Percentiles rank a stretch among this genome's conserved stretches.
phyloP scores from a whole-genome alignment of 1,140 invertebrate species.

The Aphidius gifuensis region DNA sequence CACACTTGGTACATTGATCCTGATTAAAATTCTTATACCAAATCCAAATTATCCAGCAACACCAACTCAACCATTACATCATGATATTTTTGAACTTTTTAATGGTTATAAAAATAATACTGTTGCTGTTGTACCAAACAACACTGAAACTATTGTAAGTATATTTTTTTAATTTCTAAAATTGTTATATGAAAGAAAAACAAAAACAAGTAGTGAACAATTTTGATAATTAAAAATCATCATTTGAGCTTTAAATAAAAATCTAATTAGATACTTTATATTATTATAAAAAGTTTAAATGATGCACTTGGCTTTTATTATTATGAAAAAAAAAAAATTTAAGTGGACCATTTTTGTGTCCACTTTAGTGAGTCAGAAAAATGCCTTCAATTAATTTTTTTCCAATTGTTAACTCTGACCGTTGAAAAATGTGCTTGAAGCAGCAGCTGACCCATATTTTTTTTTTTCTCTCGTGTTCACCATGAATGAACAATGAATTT shows the following conservation, averaged over 20 bases:
- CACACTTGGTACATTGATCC: constrained; percentile 67
- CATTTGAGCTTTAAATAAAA: too few relatives aligned
- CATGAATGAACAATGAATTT: too few relatives aligned
- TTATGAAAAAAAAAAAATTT: too few relatives aligned
- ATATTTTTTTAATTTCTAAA: constrained; percentile 4
- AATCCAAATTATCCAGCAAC: constrained; percentile 73
- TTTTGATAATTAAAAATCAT: too few relatives aligned
- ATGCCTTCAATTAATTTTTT: too few relatives aligned
- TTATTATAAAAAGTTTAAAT: too few relatives aligned
- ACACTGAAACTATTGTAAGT: constrained; percentile 63
- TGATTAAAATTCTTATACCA: constrained; percentile 68
- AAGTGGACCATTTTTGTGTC: too few relatives aligned
- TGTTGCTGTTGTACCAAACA: constrained; percentile 67
- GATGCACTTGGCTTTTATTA: too few relatives aligned
- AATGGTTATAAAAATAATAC: constrained; percentile 61
- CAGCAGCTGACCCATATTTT: not conserved
- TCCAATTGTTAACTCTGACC: not conserved
- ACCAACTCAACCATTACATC: constrained; percentile 58
- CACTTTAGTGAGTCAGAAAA: too few relatives aligned
- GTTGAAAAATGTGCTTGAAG: not conserved
- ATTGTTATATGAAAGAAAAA: not conserved
- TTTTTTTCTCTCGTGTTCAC: not conserved
- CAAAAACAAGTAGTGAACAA: not conserved
- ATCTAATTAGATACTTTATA: too few relatives aligned
- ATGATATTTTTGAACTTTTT: constrained; percentile 62